A percentile compares a stretch with the other conserved stretches of the same genome.
Evolutionary conservation across 2,797 vertebrate species (phyloP).

Genomic region (Tadarida brasiliensis): DNA sequence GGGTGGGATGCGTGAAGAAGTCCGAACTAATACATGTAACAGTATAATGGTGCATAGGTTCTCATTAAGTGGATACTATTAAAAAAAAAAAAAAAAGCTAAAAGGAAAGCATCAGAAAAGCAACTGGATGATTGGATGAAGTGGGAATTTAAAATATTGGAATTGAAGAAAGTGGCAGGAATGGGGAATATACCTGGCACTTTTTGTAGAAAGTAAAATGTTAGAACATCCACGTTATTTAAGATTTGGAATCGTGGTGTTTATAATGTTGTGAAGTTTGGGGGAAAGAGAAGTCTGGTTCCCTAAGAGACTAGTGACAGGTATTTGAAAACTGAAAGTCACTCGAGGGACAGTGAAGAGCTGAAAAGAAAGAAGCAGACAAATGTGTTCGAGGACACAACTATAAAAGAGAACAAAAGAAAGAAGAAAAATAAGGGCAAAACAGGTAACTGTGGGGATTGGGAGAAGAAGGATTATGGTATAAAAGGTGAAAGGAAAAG

Average conservation of each 20-base stretch:
- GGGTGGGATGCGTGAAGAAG: not conserved
- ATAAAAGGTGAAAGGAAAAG: not conserved
- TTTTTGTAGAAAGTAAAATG: not conserved
- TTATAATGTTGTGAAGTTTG: not conserved
- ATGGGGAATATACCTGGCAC: not conserved
- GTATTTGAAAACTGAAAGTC: not conserved
- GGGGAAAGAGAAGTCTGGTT: not conserved
- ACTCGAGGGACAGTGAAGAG: not conserved
- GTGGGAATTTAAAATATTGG: not conserved
- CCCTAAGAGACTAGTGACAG: not conserved
- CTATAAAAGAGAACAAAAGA: not conserved
- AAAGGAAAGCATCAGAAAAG: not conserved
- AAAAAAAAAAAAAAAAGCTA: not conserved
- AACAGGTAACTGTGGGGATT: not conserved
- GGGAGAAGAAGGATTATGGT: not conserved
- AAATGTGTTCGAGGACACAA: not conserved
- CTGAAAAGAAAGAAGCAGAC: not conserved
- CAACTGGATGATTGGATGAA: not conserved
- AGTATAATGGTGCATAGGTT: not conserved
- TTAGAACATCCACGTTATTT: not conserved
- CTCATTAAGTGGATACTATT: not conserved
- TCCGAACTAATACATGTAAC: not conserved
- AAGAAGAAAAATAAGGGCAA: not conserved
- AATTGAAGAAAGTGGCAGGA: not conserved
- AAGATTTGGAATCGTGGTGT: slow-evolving; percentile 10